Percentiles rank a stretch among this genome's conserved stretches.
phyloP scores from a whole-genome alignment of 2,113 vertebrate genomes.

The Centrocercus urophasianus region DNA sequence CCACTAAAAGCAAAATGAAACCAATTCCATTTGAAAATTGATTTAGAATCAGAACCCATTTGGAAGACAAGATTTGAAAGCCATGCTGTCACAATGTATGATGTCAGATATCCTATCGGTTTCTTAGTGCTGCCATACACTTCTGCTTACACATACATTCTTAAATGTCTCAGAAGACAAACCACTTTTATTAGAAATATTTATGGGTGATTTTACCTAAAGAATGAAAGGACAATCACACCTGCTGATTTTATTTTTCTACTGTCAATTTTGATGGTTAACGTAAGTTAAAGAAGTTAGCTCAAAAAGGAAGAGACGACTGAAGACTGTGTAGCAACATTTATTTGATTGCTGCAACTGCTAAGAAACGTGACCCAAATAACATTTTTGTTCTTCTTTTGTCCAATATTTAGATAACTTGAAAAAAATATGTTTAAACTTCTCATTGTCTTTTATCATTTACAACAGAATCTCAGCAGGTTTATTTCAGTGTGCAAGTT shows the following conservation, averaged over 20 bases:
- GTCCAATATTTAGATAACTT: not conserved
- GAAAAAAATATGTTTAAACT: not conserved
- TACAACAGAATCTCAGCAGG: not conserved
- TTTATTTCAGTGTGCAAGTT: not conserved
- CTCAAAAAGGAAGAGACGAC: not conserved
- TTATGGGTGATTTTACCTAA: not conserved
- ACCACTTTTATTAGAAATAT: too few species aligned
- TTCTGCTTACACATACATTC: accelerated
- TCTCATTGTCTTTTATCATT: not conserved
- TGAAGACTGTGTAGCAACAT: not conserved
- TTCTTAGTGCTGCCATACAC: accelerated
- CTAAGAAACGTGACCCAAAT: not conserved
- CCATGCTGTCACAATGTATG: accelerated
- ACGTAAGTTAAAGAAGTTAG: too few species aligned
- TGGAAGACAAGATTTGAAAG: not conserved
- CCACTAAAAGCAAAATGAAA: too few species aligned
- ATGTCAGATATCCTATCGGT: accelerated
- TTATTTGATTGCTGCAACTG: not conserved
- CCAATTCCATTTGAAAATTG: too few species aligned
- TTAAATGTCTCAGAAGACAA: not conserved
- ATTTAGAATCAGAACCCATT: too few species aligned
- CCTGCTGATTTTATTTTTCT: not conserved
- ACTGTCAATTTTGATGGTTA: not conserved
- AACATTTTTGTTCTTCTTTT: not conserved
- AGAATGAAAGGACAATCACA: too few species aligned